Evolutionary conservation across 2,113 vertebrate species (phyloP).

Genomic region (Burhinus oedicnemus): DNA sequence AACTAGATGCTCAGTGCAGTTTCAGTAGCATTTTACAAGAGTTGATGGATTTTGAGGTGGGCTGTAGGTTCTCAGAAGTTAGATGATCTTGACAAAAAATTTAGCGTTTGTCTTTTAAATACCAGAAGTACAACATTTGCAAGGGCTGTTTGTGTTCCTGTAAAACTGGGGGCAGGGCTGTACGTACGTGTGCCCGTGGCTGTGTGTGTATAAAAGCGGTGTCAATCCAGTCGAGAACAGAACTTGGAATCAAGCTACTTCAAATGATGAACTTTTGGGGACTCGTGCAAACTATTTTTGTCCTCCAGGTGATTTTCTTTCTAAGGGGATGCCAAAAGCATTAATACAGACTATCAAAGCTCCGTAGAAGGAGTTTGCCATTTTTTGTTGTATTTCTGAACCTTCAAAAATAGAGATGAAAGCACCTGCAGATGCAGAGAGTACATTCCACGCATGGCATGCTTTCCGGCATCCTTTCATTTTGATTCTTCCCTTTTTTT

Average conservation of each 20-base stretch:
- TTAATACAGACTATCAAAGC: conserved; percentile 25
- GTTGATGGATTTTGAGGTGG: conserved; percentile 1
- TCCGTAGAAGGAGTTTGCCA: not conserved
- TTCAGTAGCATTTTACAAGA: not conserved
- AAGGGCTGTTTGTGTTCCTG: not conserved
- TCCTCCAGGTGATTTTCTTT: conserved; percentile 38
- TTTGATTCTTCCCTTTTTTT: not conserved
- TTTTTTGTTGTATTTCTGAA: not conserved
- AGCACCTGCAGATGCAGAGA: conserved; percentile 24
- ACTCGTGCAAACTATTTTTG: not conserved
- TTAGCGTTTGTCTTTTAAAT: not conserved
- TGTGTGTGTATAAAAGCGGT: not conserved
- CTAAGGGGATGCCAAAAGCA: conserved; percentile 23
- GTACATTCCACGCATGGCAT: not conserved
- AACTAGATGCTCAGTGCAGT: not conserved
- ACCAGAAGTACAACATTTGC: not conserved
- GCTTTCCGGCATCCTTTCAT: conserved; percentile 23
- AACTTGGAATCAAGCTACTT: not conserved
- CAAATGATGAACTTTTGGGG: not conserved
- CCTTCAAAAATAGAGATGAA: conserved; percentile 18
- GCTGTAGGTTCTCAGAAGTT: not conserved
- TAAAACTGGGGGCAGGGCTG: not conserved
- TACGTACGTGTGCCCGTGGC: not conserved
- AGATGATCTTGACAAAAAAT: not conserved
- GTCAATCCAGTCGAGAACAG: not conserved